Base-by-base conservation (phyloP, 2,113 vertebrate species). In the Pelobates fuscus region DNA sequence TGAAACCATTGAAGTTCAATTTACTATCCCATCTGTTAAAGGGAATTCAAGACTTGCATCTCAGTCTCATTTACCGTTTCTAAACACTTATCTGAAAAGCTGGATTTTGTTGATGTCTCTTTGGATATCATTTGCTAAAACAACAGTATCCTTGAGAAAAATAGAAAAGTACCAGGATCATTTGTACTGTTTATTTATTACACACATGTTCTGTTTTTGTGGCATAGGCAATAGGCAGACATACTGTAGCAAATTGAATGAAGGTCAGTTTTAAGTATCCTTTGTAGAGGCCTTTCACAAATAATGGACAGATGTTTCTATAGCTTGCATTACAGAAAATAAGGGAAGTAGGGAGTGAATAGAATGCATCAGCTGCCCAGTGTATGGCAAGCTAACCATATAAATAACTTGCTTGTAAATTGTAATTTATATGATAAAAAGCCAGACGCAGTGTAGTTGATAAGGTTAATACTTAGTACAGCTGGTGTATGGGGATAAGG, bases 341-440 rank as follows among this genome's bases (percentile, higher is more conserved):
- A 54, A 68, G 26, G 55, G 57, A 67, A 27, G 59, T 60, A 37
- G 8, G 49, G 41, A 77, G 20, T 59, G 54, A 59, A 67, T 52
- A n/a, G 64, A 64, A 44, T n/a, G 43, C 44, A 68, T 77, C 73
- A 68, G 73, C 65, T 68, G 26, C 23, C 63, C 25, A 77, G 43
- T 55, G 24, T 55, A 25, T 60, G 30, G 37, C 25, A 61, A 52
- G 15, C 25, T 26, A 10, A 30, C n/a, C 20, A 37, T 49, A 37
- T 61, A 43, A 68, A 49, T 60, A 77, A 52, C 65, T 60, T 49
- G 55, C 65, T 52, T 52, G 41, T 60, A 68, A 77, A 77, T n/a
- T 61, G 55, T 61, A 60, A 77, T 77, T 68, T 77, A 77, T 77
- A 68, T 77, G 73, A 77, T 77, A 77, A 77, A 77, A 67, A 77